Conservation (phyloP, 2,113 vertebrate genomes). For the Ctenomys sociabilis region DNA sequence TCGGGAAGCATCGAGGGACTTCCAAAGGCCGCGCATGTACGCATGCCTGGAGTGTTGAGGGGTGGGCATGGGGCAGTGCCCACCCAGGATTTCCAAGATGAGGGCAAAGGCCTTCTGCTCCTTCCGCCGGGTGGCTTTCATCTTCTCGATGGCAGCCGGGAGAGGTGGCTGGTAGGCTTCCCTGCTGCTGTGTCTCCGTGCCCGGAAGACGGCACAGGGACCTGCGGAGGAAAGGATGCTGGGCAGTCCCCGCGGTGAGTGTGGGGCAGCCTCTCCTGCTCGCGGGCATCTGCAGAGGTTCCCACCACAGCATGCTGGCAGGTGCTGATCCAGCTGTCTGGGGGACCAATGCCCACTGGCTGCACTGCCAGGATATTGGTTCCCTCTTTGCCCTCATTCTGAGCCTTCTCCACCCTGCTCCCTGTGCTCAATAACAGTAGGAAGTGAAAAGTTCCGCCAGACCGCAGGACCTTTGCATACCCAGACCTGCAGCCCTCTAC, state of each 20-base stretch:
- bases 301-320: not conserved
- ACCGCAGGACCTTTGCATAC: not conserved
- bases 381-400: not conserved
- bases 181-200: slow-evolving; percentile 90
- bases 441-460: not conserved
- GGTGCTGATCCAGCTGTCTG: not conserved
- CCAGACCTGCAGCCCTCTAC: not conserved
- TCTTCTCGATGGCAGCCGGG: slow-evolving; percentile 89
- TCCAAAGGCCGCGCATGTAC: fast-evolving
- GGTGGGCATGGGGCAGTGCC: not conserved
- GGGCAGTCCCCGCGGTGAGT: not conserved
- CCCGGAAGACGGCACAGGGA: slow-evolving; percentile 83
- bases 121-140: slow-evolving; percentile 90
- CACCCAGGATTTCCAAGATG: slow-evolving; percentile 94
- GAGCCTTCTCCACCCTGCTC: not conserved
- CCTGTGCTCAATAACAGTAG: not conserved
- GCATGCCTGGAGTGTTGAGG: not conserved
- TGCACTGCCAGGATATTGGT: not conserved
- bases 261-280: not conserved
- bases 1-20: not conserved
- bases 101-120: slow-evolving; percentile 94
- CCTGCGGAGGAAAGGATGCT: slow-evolving; percentile 82
- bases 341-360: not conserved
- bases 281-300: not conserved
- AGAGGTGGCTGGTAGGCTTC: slow-evolving; percentile 92